Percentiles rank a stretch among this genome's conserved stretches.
phyloP scores from a whole-genome alignment of 1,140 invertebrate species.

The Phymorhynchus buccinoides region DNA sequence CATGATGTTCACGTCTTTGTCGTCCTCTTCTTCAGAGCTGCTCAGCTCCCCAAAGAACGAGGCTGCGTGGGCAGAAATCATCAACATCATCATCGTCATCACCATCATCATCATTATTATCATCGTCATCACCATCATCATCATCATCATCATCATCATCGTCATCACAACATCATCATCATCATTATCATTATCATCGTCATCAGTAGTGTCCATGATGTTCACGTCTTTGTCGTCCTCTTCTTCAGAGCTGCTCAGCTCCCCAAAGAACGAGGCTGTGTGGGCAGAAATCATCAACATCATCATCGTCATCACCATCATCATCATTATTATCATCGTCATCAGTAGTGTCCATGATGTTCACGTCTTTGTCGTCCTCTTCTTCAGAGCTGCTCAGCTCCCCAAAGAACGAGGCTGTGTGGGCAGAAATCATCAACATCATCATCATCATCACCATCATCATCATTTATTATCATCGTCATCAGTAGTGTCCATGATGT shows the following conservation, averaged over 20 bases:
- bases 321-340: too few relatives aligned
- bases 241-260: constrained; percentile 68
- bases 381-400: constrained; percentile 68
- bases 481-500: constrained; percentile 68
- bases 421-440: too few relatives aligned
- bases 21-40: constrained; percentile 68
- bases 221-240: constrained; percentile 70
- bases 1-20: constrained; percentile 69
- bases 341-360: constrained; percentile 68
- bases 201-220: constrained; percentile 68
- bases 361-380: constrained; percentile 69
- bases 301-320: too few relatives aligned
- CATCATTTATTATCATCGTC: too few relatives aligned
- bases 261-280: constrained; percentile 63
- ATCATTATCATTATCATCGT: constrained; percentile 56
- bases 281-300: too few relatives aligned
- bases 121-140: too few relatives aligned
- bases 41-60: constrained; percentile 68
- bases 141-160: too few relatives aligned
- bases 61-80: constrained; percentile 22
- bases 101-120: too few relatives aligned
- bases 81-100: too few relatives aligned
- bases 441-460: too few relatives aligned
- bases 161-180: too few relatives aligned
- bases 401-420: constrained; percentile 62